phyloP scores from a whole-genome alignment of 2,888 invertebrate species.

The Aethes cnicana region DNA sequence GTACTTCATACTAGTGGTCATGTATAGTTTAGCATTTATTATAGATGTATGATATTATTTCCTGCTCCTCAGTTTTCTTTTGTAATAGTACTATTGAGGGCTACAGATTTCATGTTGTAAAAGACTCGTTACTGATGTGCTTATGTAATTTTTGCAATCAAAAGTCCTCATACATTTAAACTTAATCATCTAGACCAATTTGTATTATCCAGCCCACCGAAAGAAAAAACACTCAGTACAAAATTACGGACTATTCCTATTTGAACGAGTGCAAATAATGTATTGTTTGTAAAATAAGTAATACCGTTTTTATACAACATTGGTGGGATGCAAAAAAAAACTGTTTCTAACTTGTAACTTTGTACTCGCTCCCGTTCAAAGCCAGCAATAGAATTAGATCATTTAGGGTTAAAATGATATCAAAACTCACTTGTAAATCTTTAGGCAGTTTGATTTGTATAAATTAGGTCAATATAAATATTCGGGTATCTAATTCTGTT shows the following conservation, averaged over 20 bases:
- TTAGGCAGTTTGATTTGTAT: conserved; percentile 9
- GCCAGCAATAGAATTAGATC: conserved; percentile 10
- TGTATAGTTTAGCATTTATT: conserved; percentile 52
- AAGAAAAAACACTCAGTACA: background rate
- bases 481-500: conserved; percentile 10
- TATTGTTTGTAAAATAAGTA: conserved; percentile 12
- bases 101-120: no score
- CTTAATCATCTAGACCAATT: background rate
- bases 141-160: no score
- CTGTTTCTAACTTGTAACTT: background rate
- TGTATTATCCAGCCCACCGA: conserved; percentile 24
- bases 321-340: conserved; percentile 3
- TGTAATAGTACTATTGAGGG: no score
- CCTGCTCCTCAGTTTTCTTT: conserved; percentile 43
- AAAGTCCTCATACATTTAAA: conserved; percentile 37
- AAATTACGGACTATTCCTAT: background rate
- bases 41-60: conserved; percentile 58
- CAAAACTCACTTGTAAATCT: conserved; percentile 16
- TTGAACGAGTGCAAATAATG: conserved; percentile 10
- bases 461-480: conserved; percentile 17
- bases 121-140: no score
- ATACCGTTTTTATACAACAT: conserved; percentile 1
- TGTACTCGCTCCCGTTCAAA: conserved; percentile 5
- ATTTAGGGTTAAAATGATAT: conserved; percentile 2
- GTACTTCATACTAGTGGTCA: background rate